phyloP scores from a whole-genome alignment of 2,113 vertebrate genomes.

The Platichthys flesus region DNA sequence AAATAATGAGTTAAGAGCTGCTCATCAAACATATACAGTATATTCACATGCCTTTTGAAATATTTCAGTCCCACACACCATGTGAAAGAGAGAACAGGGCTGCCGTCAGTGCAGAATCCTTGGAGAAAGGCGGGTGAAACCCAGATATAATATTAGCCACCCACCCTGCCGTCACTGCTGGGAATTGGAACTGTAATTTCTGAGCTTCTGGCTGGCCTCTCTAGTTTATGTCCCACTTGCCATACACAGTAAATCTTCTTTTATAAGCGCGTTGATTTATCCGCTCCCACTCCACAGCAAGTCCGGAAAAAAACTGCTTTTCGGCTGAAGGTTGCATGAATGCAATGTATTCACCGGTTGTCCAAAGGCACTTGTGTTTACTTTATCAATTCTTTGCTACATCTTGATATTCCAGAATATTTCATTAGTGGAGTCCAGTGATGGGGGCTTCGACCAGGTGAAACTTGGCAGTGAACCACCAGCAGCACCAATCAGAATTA shows the following conservation, averaged over 20 bases:
- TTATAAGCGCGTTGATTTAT: slow-evolving; percentile 26
- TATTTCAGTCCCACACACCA: not conserved
- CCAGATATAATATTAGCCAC: slow-evolving; percentile 7
- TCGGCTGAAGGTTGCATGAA: slow-evolving; percentile 12
- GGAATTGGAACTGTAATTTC: slow-evolving; percentile 23
- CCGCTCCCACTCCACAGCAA: not conserved
- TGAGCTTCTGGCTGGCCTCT: not conserved
- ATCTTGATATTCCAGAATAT: not conserved
- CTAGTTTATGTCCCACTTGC: not conserved
- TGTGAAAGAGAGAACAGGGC: not conserved
- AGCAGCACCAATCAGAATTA: slow-evolving; percentile 22
- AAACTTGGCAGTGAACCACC: slow-evolving; percentile 21
- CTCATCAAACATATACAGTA: not conserved
- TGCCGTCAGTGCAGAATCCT: not conserved
- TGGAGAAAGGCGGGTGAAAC: not conserved
- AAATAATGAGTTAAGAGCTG: slow-evolving; percentile 4
- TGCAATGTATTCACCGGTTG: slow-evolving; percentile 1
- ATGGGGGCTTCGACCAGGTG: slow-evolving; percentile 29
- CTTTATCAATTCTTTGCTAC: slow-evolving; percentile 14
- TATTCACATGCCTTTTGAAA: not conserved
- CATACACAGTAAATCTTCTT: slow-evolving; percentile 7
- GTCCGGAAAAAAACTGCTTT: slow-evolving; percentile 14
- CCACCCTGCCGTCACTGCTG: slow-evolving; percentile 1
- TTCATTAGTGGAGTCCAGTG: slow-evolving; percentile 6
- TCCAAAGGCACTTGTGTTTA: slow-evolving; percentile 5